Conservation (phyloP, 2,113 vertebrate species). For the Ranitomeya variabilis region DNA sequence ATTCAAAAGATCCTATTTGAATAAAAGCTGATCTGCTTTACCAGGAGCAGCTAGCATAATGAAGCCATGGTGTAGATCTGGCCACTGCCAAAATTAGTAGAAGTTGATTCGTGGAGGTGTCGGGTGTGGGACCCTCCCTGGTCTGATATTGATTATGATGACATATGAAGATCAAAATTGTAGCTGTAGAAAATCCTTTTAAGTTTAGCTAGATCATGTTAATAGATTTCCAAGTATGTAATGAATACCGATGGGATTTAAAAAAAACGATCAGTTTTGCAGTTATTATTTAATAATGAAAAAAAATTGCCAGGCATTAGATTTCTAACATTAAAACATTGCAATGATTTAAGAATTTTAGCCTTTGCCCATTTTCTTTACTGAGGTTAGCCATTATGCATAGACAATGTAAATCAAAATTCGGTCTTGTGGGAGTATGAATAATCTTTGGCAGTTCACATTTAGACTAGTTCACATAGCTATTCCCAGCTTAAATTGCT, state of each 20-base stretch:
- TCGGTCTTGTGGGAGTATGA: slow-evolving; percentile 44
- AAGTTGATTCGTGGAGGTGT: no score
- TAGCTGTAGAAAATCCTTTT: background rate
- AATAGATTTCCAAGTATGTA: background rate
- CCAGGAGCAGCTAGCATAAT: no score
- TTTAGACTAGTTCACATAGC: slow-evolving; percentile 42
- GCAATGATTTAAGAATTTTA: slow-evolving; percentile 26
- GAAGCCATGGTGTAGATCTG: no score
- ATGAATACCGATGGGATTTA: no score
- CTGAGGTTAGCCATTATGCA: slow-evolving; percentile 33
- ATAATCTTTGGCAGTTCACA: slow-evolving; percentile 46
- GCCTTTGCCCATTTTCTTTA: slow-evolving; percentile 26
- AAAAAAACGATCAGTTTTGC: background rate
- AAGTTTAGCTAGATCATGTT: background rate
- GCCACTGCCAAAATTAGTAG: no score
- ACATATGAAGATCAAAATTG: no score
- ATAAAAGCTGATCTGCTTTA: no score
- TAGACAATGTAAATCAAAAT: slow-evolving; percentile 39
- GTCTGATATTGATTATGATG: no score
- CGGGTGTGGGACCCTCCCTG: no score
- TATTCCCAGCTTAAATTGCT: slow-evolving; percentile 29
- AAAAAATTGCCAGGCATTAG: background rate
- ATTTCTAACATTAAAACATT: slow-evolving; percentile 28
- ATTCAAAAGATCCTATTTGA: no score
- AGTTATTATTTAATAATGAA: slow-evolving; percentile 15